These are phyloP conservation scores for Tetramorium bicarinatum DNA, from an alignment of 2,888 invertebrate genomes.

Conservation along the genomic window DNA sequence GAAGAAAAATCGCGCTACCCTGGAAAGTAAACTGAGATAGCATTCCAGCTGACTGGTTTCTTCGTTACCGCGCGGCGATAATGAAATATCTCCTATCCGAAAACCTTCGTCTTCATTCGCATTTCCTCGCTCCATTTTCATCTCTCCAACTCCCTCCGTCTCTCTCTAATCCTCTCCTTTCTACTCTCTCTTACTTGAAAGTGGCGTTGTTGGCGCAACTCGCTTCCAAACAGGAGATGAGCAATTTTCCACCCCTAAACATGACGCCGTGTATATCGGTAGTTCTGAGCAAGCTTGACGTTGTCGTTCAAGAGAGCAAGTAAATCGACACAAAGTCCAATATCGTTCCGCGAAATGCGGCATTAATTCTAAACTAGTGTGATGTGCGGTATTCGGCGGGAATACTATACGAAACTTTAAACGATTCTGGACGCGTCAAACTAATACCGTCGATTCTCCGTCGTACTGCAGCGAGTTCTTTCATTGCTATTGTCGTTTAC, in stretches of 20 bases:
- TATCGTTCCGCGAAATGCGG: conserved; percentile 31
- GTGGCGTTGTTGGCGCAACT: conserved; percentile 47
- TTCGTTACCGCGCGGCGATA: conserved; percentile 13
- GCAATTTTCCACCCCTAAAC: conserved; percentile 51
- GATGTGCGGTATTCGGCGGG: neutral
- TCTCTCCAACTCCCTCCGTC: neutral
- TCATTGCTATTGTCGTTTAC: neutral
- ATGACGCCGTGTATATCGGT: conserved; percentile 32
- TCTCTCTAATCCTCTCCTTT: conserved; percentile 3
- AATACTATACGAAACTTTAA: conserved; percentile 16
- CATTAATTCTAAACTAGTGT: conserved; percentile 14
- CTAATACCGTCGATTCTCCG: neutral
- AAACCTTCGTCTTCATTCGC: neutral
- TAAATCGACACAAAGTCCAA: conserved; percentile 51
- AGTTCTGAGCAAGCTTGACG: conserved; percentile 41
- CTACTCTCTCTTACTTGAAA: conserved; percentile 32
- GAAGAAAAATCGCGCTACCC: neutral
- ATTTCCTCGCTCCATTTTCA: conserved; percentile 1
- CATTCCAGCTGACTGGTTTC: neutral
- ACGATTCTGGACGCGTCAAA: neutral
- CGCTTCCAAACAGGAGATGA: conserved; percentile 55
- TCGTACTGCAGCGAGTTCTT: neutral
- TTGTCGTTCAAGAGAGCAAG: conserved; percentile 41
- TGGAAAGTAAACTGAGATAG: neutral
- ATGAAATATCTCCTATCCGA: conserved; percentile 1